Evolutionary conservation across 2,888 invertebrate species (phyloP).

Genomic region (Scrobipalpa atriplicella): DNA sequence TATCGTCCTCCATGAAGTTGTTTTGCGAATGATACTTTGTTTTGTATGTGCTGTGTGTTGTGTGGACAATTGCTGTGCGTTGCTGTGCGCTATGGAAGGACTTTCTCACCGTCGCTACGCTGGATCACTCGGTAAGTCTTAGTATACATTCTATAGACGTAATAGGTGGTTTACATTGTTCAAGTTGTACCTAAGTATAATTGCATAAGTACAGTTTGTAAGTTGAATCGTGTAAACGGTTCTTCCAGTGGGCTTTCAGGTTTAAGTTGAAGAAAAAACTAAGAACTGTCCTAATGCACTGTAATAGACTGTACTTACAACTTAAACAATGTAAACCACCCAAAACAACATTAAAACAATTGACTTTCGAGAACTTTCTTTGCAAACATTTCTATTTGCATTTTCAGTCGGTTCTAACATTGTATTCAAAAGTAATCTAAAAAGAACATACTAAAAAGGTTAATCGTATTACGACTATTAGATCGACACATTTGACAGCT

Average conservation of each 20-base stretch:
- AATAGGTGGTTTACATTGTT: too few species aligned
- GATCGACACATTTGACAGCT: not conserved
- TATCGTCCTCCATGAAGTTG: constrained; percentile 79
- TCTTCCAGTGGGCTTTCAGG: too few species aligned
- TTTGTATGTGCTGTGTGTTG: constrained; percentile 75
- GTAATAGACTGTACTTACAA: too few species aligned
- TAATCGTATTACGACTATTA: not conserved
- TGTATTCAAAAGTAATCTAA: not conserved
- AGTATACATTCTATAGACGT: not conserved
- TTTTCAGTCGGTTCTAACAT: not conserved
- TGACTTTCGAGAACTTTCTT: not conserved
- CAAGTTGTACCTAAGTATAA: too few species aligned
- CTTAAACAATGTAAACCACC: too few species aligned
- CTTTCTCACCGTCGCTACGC: constrained; percentile 45
- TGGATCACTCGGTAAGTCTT: constrained; percentile 55
- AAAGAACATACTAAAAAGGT: not conserved
- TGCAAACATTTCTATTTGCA: not conserved
- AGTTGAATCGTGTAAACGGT: too few species aligned
- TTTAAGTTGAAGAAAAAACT: too few species aligned
- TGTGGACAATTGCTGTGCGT: constrained; percentile 76
- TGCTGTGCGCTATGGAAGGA: constrained; percentile 60
- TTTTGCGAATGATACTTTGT: constrained; percentile 81
- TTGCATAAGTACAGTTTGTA: too few species aligned
- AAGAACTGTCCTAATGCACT: too few species aligned
- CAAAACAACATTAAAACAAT: not conserved